phyloP scores from a whole-genome alignment of 2,113 vertebrate species.

The Solenodon paradoxus region DNA sequence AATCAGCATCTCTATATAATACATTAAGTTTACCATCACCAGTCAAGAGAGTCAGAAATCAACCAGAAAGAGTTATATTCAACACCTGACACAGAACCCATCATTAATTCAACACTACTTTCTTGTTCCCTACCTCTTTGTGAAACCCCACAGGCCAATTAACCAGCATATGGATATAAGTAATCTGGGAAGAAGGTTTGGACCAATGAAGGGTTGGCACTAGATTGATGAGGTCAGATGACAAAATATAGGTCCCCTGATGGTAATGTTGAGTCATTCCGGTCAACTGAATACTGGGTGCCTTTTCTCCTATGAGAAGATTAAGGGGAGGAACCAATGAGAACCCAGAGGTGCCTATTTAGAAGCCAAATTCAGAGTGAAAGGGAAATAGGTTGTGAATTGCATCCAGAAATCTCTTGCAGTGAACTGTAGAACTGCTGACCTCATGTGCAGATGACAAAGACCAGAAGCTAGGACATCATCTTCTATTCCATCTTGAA shows the following conservation, averaged over 20 bases:
- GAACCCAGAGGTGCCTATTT: neutral
- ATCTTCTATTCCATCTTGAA: neutral
- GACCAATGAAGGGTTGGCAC: neutral
- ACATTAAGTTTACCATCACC: too few species aligned
- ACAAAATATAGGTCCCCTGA: neutral
- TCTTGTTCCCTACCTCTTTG: conserved; percentile 35
- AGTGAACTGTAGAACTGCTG: neutral
- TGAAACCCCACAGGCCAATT: conserved; percentile 15
- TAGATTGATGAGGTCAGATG: conserved; percentile 9
- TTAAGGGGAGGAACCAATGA: neutral
- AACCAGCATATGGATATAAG: neutral
- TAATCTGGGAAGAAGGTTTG: neutral
- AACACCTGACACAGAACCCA: conserved; percentile 34
- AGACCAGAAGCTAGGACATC: neutral
- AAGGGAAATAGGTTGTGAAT: neutral
- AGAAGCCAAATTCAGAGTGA: neutral
- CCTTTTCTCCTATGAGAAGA: neutral
- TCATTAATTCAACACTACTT: conserved; percentile 42
- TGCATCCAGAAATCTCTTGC: conserved; percentile 12
- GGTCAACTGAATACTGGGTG: neutral
- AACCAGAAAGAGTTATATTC: conserved; percentile 27
- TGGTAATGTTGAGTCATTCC: neutral
- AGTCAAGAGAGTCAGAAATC: conserved; percentile 54
- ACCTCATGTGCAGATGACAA: neutral
- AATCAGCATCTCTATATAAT: too few species aligned